Conservation (phyloP, 2,113 vertebrate species). For the Dryoscopus gambensis region DNA sequence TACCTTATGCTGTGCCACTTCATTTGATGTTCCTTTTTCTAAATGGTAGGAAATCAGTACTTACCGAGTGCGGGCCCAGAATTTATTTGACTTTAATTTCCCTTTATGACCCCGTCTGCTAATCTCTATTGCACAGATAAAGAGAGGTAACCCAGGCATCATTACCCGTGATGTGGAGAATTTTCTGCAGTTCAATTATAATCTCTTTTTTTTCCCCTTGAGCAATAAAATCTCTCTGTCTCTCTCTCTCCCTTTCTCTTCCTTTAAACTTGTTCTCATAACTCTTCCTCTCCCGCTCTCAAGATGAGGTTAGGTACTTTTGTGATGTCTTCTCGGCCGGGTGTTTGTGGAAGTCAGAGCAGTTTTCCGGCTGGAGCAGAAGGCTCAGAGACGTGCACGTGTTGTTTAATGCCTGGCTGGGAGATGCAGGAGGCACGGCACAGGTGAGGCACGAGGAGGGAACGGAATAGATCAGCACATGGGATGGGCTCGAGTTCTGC, state of each 20-base stretch:
- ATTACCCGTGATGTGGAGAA: slow-evolving; percentile 34
- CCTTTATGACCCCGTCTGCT: slow-evolving; percentile 54
- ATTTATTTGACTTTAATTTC: slow-evolving; percentile 66
- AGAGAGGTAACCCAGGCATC: slow-evolving; percentile 61
- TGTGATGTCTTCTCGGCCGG: background rate
- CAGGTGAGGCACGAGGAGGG: background rate
- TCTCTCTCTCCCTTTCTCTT: background rate
- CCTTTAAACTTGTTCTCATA: slow-evolving; percentile 1
- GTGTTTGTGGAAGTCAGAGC: background rate
- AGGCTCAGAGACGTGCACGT: background rate
- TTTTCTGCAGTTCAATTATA: slow-evolving; percentile 63
- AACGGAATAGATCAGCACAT: background rate
- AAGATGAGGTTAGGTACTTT: slow-evolving; percentile 1
- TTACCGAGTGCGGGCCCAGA: slow-evolving; percentile 21
- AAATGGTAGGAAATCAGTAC: slow-evolving; percentile 11
- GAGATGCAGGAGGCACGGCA: background rate
- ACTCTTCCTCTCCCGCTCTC: background rate
- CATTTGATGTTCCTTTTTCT: background rate
- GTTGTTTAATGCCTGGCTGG: background rate
- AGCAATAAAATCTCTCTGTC: slow-evolving; percentile 34
- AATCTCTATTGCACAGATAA: slow-evolving; percentile 63
- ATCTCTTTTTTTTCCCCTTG: slow-evolving; percentile 4
- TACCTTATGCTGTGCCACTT: background rate
- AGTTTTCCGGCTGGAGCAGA: background rate
- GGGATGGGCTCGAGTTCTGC: background rate